phyloP scores from a whole-genome alignment of 1,140 invertebrate species.

The Zaprionus nigranus region DNA sequence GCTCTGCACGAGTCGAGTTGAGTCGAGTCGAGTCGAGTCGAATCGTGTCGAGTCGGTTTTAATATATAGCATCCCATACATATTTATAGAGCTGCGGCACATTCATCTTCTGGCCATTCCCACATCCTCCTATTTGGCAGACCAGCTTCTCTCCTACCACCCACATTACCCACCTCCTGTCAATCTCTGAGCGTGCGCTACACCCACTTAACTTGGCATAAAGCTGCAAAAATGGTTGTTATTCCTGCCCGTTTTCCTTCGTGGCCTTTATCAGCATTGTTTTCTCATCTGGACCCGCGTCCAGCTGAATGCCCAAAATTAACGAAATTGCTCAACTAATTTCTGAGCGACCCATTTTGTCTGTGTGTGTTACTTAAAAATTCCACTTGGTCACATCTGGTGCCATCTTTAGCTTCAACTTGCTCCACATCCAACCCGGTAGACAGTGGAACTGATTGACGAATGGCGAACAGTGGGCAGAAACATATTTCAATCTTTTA shows the following conservation, averaged over 20 bases:
- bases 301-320: slow-evolving; percentile 63
- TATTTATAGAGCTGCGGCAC: slow-evolving; percentile 83
- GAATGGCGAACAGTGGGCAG: slow-evolving; percentile 19
- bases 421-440: slow-evolving; percentile 1
- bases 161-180: slow-evolving; percentile 5
- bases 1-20: slow-evolving; percentile 66
- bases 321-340: slow-evolving; percentile 61
- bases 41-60: slow-evolving; percentile 76
- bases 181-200: slow-evolving; percentile 45
- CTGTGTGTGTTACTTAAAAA: slow-evolving; percentile 50
- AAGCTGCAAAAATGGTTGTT: slow-evolving; percentile 76
- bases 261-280: slow-evolving; percentile 64
- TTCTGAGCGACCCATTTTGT: slow-evolving; percentile 35
- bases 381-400: slow-evolving; percentile 70
- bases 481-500: background rate
- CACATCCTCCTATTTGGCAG: background rate
- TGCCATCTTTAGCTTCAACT: slow-evolving; percentile 50
- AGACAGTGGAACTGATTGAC: slow-evolving; percentile 26
- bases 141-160: background rate
- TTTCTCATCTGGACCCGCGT: slow-evolving; percentile 47
- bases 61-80: slow-evolving; percentile 84
- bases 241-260: slow-evolving; percentile 18
- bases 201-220: slow-evolving; percentile 81
- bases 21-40: slow-evolving; percentile 36
- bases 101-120: slow-evolving; percentile 74